Base-by-base conservation (phyloP, 2,888 invertebrate species). In the Ophion slaviceki region DNA sequence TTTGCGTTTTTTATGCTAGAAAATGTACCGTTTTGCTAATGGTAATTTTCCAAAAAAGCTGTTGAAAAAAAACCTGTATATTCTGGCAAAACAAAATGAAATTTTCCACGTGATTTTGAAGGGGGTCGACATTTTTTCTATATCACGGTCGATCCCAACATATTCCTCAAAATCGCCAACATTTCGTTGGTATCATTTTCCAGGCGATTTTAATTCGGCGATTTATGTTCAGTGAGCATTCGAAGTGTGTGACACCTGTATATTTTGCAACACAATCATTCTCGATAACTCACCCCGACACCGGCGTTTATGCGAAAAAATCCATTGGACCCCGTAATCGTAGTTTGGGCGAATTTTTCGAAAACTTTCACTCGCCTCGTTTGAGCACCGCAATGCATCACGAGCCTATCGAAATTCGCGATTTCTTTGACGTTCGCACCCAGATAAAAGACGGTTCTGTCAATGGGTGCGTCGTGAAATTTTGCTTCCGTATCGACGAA, bases 281-380 rank as follows among this genome's bases (percentile, higher is more conserved):
- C 59, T 36, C n/a, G n/a, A 80, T 32, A 70, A 80, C 88, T 88
- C 86, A 90, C 89, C 82, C 81, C 86, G 36, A 82, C 72, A 62
- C 90, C 90, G 5, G 83, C 88, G 67, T 91, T 91, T 14, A 89
- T 32, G 57, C 90, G 90, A 20, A 82, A 87, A 78, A 90, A 87
- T 20, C 87, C 79, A 72, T 77, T 86, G 24, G 88, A 77, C 57
- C 89, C 88, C 1, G 89, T 89, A 7, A 89, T 74, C 24, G 87
- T 71, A 8, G 91, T 92, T 84, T 92, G 92, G n/a, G 88, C 62
- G 45, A 74, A 86, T 80, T 61, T 89, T 32, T 85, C 86, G 2
- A 40, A 36, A n/a, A 84, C 80, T 84, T 87, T 89, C 7, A 62
- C 74, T 81, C 61, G 88, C 0, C n/a, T 86, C 3, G 92, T 91